Percentiles rank a stretch among this genome's conserved stretches.
phyloP scores from a whole-genome alignment of 2,888 invertebrate genomes.

The Erannis defoliaria region DNA sequence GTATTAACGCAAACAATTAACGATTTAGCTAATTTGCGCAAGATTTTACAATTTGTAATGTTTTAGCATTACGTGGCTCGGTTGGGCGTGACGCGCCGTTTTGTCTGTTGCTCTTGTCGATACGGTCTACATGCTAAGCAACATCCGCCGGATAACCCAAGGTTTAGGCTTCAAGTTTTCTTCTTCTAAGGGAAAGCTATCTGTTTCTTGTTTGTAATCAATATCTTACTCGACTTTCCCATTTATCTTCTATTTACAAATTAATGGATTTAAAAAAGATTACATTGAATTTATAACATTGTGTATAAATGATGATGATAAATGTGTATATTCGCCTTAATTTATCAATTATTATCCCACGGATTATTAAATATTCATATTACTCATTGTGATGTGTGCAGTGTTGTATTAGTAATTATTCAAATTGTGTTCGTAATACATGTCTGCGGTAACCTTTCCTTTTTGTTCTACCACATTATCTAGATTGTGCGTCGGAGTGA shows the following conservation, averaged over 20 bases:
- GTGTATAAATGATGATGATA: conserved; percentile 46
- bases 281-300: conserved; percentile 40
- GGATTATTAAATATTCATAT: conserved; percentile 70
- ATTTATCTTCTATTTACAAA: conserved; percentile 3
- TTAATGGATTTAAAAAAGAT: conserved; percentile 3
- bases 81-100: conserved; percentile 80
- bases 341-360: conserved; percentile 72
- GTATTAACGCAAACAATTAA: conserved; percentile 44
- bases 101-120: conserved; percentile 79
- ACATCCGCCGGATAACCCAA: conserved; percentile 75
- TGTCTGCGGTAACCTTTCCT: conserved; percentile 60
- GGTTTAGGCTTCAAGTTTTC: conserved; percentile 67
- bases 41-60: conserved; percentile 59
- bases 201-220: conserved; percentile 53
- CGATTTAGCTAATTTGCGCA: conserved; percentile 61
- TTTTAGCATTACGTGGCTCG: conserved; percentile 73
- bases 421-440: conserved; percentile 65
- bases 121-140: conserved; percentile 79
- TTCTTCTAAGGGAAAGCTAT: conserved; percentile 58
- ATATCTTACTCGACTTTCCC: conserved; percentile 43
- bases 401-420: conserved; percentile 71
- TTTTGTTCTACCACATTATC: conserved; percentile 62
- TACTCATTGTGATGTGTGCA: conserved; percentile 58
- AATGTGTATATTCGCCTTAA: conserved; percentile 50
- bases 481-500: conserved; percentile 52